A percentile compares a stretch with the other conserved stretches of the same genome.
Conservation (phyloP, 2,797 vertebrate species). For the Myotis pilosus region DNA sequence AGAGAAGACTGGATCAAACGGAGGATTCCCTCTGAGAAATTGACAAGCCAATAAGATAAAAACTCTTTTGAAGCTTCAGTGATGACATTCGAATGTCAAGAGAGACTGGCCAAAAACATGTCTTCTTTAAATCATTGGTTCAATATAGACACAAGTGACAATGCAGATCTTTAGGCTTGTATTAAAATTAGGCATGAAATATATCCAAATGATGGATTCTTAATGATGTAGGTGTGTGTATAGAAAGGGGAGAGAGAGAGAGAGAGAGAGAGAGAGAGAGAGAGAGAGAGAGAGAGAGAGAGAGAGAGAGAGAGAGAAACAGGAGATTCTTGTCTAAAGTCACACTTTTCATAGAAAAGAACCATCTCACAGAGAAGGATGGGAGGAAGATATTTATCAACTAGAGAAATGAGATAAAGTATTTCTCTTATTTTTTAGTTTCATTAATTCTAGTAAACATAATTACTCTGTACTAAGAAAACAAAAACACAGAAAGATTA, state of each 20-base stretch:
- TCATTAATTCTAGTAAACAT: background rate
- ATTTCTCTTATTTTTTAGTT: background rate
- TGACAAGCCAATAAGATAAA: background rate
- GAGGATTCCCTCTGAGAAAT: background rate
- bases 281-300: background rate
- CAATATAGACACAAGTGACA: background rate
- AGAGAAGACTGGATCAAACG: background rate
- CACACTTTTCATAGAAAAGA: background rate
- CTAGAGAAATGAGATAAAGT: background rate
- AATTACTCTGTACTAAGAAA: constrained; percentile 31
- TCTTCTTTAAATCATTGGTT: background rate
- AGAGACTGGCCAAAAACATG: background rate
- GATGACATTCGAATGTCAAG: constrained; percentile 5
- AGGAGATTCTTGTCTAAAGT: background rate
- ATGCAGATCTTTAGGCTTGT: background rate
- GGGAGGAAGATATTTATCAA: background rate
- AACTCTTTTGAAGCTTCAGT: background rate
- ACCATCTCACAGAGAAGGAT: background rate
- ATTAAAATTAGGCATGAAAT: background rate
- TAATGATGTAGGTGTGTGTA: background rate
- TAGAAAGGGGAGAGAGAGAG: accelerated
- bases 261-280: background rate
- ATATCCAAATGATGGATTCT: background rate
- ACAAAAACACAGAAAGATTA: background rate
- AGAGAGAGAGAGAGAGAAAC: background rate